A percentile compares a stretch with the other conserved stretches of the same genome.
Evolutionary conservation across 1,140 invertebrate genomes (phyloP).

Genomic region (Drosophila kikkawai): DNA sequence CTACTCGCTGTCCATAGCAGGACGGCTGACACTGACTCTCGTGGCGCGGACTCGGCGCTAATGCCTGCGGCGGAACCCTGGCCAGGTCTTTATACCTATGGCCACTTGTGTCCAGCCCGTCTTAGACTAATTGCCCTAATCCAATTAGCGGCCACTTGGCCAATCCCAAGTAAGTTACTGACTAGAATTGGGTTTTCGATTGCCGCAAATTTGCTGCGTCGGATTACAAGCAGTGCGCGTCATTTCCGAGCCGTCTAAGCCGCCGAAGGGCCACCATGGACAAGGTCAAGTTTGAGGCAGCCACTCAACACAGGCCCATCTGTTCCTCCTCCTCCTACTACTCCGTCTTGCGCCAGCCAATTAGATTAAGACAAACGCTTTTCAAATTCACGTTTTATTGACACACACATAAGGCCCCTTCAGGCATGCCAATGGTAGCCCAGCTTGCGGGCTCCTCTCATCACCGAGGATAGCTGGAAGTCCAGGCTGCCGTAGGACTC

Average conservation of each 20-base stretch:
- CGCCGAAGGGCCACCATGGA: slow-evolving; percentile 13
- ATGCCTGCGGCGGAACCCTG: slow-evolving; percentile 36
- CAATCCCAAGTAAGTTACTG: slow-evolving; percentile 64
- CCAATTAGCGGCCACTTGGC: slow-evolving; percentile 71
- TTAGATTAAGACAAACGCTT: slow-evolving; percentile 75
- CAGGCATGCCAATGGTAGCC: slow-evolving; percentile 70
- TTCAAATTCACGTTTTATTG: slow-evolving; percentile 70
- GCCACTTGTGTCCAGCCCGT: slow-evolving; percentile 61
- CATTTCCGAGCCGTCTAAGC: slow-evolving; percentile 37
- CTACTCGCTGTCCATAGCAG: slow-evolving; percentile 74
- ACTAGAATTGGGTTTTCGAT: slow-evolving; percentile 61
- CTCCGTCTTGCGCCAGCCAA: slow-evolving; percentile 30
- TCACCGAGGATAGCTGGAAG: slow-evolving; percentile 58
- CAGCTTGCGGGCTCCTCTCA: slow-evolving; percentile 63
- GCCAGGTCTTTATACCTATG: slow-evolving; percentile 58
- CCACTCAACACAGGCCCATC: background rate
- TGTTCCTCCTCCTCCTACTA: background rate
- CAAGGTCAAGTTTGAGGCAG: slow-evolving; percentile 78
- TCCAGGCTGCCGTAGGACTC: slow-evolving; percentile 67
- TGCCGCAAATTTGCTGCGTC: slow-evolving; percentile 60
- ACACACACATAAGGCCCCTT: slow-evolving; percentile 21
- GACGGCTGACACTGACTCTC: slow-evolving; percentile 20
- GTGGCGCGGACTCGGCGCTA: slow-evolving; percentile 63
- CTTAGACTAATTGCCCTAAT: slow-evolving; percentile 80
- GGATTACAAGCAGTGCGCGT: slow-evolving; percentile 59